Conservation (phyloP, 2,888 invertebrate genomes). For the Drosophila niveifrons region DNA sequence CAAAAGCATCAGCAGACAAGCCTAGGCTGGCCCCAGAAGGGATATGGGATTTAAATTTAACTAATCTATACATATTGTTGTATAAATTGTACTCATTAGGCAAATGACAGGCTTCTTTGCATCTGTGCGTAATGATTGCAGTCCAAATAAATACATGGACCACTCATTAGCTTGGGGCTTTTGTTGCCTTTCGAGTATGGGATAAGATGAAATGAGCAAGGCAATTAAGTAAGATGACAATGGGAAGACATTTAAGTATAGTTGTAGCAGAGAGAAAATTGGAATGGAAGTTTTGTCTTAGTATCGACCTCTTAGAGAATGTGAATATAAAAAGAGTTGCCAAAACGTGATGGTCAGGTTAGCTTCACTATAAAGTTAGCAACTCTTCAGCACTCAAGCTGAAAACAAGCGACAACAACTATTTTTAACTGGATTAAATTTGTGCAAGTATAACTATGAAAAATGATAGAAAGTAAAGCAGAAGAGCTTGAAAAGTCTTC, state of each 20-base stretch:
- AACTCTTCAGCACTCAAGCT: neutral
- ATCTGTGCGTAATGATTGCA: conserved; percentile 25
- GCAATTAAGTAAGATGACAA: conserved; percentile 27
- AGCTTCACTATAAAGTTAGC: neutral
- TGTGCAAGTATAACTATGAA: neutral
- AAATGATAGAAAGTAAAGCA: neutral
- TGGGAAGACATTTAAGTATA: conserved; percentile 14
- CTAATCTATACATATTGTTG: conserved; percentile 20
- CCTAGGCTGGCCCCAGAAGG: neutral
- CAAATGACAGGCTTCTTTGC: conserved; percentile 5
- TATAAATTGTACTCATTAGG: conserved; percentile 33
- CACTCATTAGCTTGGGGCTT: conserved; percentile 21
- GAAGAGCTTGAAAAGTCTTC: neutral
- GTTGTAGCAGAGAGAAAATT: neutral
- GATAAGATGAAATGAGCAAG: conserved; percentile 11
- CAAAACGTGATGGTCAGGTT: conserved; percentile 2
- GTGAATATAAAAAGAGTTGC: neutral
- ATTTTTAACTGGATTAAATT: neutral
- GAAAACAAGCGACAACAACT: neutral
- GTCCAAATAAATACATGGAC: conserved; percentile 14
- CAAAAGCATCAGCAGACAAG: conserved; percentile 2
- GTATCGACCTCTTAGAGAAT: neutral
- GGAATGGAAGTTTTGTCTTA: neutral
- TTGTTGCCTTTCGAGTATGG: conserved; percentile 8
- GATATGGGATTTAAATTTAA: conserved; percentile 27